A percentile compares a stretch with the other conserved stretches of the same genome.
phyloP scores from a whole-genome alignment of 2,113 vertebrate species.

The Callipepla californica region DNA sequence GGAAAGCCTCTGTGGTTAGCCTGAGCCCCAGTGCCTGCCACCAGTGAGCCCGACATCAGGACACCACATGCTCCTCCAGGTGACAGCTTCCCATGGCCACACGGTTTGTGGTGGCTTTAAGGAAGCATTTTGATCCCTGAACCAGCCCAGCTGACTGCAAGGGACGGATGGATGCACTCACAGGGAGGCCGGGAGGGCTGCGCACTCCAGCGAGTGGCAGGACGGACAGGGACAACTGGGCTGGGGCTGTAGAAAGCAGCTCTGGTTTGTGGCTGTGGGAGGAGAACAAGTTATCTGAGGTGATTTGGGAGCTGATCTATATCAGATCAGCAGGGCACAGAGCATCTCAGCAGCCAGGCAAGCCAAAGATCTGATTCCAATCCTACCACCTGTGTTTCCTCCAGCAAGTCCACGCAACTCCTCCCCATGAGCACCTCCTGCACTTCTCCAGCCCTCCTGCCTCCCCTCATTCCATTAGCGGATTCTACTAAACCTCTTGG shows the following conservation, averaged over 20 bases:
- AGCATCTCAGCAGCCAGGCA: not conserved
- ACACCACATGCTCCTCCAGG: rapidly evolving
- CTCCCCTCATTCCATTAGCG: not conserved
- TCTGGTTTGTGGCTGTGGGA: conserved; percentile 82
- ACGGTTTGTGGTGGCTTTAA: not conserved
- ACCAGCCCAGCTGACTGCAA: rapidly evolving
- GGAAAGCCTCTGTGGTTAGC: not conserved
- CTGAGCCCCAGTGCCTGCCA: rapidly evolving
- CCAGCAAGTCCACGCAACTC: not conserved
- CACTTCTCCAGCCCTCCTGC: not conserved
- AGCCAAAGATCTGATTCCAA: not conserved
- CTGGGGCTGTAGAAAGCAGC: conserved; percentile 83
- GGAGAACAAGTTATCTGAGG: not conserved
- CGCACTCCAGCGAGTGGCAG: conserved; percentile 85
- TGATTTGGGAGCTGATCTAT: not conserved
- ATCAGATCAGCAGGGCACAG: not conserved
- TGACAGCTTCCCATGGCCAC: no score
- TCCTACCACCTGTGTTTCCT: not conserved
- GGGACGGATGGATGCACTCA: conserved; percentile 65
- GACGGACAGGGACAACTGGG: conserved; percentile 78
- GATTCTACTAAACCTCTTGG: not conserved
- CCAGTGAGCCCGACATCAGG: not conserved
- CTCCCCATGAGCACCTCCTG: not conserved
- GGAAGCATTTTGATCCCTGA: not conserved
- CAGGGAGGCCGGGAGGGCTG: conserved; percentile 84